Percentiles rank a stretch among this genome's conserved stretches.
These are phyloP conservation scores for Uria lomvia DNA, from an alignment of 2,113 vertebrate genomes.

Conservation along the genomic window DNA sequence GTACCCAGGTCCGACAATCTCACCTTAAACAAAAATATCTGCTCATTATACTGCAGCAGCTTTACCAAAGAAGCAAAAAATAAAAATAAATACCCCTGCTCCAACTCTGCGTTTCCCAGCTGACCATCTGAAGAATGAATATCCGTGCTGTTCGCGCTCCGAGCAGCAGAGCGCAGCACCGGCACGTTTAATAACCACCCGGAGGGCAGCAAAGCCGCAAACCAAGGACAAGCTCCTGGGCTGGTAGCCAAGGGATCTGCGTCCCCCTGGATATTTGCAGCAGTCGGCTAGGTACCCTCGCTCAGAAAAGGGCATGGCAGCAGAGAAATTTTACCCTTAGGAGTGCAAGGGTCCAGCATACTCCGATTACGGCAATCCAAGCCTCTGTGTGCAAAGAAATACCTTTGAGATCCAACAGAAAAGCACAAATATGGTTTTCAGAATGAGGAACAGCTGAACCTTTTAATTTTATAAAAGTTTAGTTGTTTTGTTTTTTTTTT, in stretches of 20 bases:
- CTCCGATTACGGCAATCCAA: background rate
- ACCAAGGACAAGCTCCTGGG: background rate
- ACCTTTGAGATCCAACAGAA: background rate
- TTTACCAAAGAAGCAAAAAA: background rate
- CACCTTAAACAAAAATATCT: background rate
- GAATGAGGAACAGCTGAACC: background rate
- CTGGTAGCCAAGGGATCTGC: rapidly evolving
- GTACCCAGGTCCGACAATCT: background rate
- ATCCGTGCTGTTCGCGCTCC: background rate
- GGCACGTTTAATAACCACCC: background rate
- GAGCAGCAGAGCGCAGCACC: slow-evolving; percentile 52
- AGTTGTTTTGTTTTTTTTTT: background rate
- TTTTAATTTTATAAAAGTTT: background rate
- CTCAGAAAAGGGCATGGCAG: background rate
- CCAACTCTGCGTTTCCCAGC: background rate
- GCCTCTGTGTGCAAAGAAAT: background rate
- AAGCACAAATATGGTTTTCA: background rate
- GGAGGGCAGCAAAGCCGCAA: background rate
- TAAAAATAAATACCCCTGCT: background rate
- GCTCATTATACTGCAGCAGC: background rate
- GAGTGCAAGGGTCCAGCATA: background rate
- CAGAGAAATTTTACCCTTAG: no score
- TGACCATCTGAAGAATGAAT: no score
- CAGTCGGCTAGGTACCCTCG: background rate
- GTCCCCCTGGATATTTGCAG: background rate